Evolutionary conservation across 2,888 invertebrate species (phyloP), one percentile per base, ranked within the genome.

Genomic region (Cephus pulcher): DNA sequence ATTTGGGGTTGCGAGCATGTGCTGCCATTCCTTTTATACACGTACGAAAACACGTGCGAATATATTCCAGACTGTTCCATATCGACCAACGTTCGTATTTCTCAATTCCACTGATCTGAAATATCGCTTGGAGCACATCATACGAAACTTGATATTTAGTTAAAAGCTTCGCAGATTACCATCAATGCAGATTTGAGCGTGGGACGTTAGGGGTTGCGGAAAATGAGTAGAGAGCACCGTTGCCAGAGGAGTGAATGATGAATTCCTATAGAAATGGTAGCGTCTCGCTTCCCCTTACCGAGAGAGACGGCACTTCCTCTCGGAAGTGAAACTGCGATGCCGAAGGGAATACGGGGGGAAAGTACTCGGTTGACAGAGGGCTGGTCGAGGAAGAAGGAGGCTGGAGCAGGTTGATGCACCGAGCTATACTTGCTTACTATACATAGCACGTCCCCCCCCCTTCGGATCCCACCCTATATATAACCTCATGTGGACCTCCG

Each of bases 261-360:
- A 89, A 89, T 89, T 86, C 86, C 88, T 87, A 89, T 89, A 89
- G 90, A 89, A 89, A 89, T 87, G 85, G 77, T 74, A 80, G 80
- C 81, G 82, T 89, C 88, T 86, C 85, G 79, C 84, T 88, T 83
- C 76, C 84, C 80, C 37, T 84, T 78, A 83, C 75, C 73, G 80
- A 78, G 80, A 80, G 76, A 23, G 23, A 56, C 40, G 40, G 40
- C 56, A 80, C 82, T 84, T 82, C 80, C 80, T 85, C 82, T 73
- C 68, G 35, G 23, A 9, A 33, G 75, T 32, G 33, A 75, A 78
- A 69, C 71, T 70, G 71, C 32, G 40, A 40, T 74, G 23, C 30
- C 12, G 35, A 75, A 12, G n/a, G n/a, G 32, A 40, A 40, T 11
- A 34, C 11, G 6, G 12, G 33, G 32, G 37, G 69, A 74, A 23